Percentiles rank a stretch among this genome's conserved stretches.
phyloP scores from a whole-genome alignment of 2,888 invertebrate species.

The Epistrophe eligans region DNA sequence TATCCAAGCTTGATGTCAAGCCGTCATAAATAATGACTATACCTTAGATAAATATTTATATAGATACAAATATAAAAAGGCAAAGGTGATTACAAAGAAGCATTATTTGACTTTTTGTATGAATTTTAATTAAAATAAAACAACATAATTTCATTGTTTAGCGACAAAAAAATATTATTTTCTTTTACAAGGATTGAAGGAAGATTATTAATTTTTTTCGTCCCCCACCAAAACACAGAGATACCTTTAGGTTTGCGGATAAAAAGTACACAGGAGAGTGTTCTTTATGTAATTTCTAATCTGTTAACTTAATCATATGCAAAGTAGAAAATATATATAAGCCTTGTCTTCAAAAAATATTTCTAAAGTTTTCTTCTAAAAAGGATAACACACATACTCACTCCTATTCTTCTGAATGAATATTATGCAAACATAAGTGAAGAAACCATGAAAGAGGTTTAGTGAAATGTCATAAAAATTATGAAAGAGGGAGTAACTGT shows the following conservation, averaged over 20 bases:
- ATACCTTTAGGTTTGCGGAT: background rate
- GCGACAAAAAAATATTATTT: slow-evolving; percentile 32
- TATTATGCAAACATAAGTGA: slow-evolving; percentile 37
- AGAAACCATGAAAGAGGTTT: background rate
- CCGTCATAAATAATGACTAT: background rate
- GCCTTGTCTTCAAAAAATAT: background rate
- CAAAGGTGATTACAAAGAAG: background rate
- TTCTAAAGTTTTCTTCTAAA: slow-evolving; percentile 29
- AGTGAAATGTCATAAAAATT: slow-evolving; percentile 23
- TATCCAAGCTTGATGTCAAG: background rate
- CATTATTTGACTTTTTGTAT: slow-evolving; percentile 50
- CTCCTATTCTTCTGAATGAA: slow-evolving; percentile 13
- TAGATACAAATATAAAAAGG: background rate
- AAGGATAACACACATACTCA: slow-evolving; percentile 52
- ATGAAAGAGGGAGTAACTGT: slow-evolving; percentile 37
- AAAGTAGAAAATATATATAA: background rate
- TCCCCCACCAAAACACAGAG: background rate
- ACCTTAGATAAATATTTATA: background rate
- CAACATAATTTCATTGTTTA: slow-evolving; percentile 67
- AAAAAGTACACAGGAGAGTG: slow-evolving; percentile 18
- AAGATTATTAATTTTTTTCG: slow-evolving; percentile 27
- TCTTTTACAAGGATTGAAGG: slow-evolving; percentile 47
- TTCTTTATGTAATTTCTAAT: slow-evolving; percentile 62
- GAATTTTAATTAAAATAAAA: slow-evolving; percentile 69
- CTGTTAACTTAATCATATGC: slow-evolving; percentile 72